Evolutionary conservation across 2,797 vertebrate species (phyloP), one percentile per base, ranked within the genome.

Genomic region (Gallinago stenura): DNA sequence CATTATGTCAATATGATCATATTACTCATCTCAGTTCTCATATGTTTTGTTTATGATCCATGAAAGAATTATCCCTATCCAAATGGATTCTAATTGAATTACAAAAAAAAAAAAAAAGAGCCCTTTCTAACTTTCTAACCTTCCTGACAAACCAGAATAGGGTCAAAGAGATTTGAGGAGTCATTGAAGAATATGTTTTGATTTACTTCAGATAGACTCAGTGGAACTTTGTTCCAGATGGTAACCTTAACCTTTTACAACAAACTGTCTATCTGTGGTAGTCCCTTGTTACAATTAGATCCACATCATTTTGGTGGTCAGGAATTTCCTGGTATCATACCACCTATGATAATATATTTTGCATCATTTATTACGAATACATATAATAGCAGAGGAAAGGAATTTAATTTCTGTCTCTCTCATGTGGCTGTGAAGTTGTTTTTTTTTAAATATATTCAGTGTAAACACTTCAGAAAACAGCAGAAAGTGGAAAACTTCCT

Each of bases 1-100:
- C 51, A 87, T 54, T 95, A 79, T 89, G 57, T 93, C 84, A 97
- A 62, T 60, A 85, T 0, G 43, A 45, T 87, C 51, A 65, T 64
- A 54, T 80, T 94, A 57, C 73, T 89, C 83, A 89, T 86, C 69
- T 97, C 80, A 61, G 30, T 87, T 90, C 71, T 89, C 6, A 3
- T 66, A 31, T 50, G 19, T 48, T 94, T 95, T 87, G 62, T 62
- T 93, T 95, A 92, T 61, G 68, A 97, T 33, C 77, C 53, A 84
- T 10, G 33, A 80, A 96, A 89, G 37, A 93, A 88, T 91, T 77
- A 91, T 57, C 51, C 15, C 61, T 85, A 69, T 91, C 77, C 80
- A 92, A 95, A 78, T 3, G 25, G 46, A 92, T 83, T 94, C 95
- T 93, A 96, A 96, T 91, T 95, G 39, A 88, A 94, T 96, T 97